phyloP scores from a whole-genome alignment of 2,888 invertebrate genomes.

The Cistogaster globosa region DNA sequence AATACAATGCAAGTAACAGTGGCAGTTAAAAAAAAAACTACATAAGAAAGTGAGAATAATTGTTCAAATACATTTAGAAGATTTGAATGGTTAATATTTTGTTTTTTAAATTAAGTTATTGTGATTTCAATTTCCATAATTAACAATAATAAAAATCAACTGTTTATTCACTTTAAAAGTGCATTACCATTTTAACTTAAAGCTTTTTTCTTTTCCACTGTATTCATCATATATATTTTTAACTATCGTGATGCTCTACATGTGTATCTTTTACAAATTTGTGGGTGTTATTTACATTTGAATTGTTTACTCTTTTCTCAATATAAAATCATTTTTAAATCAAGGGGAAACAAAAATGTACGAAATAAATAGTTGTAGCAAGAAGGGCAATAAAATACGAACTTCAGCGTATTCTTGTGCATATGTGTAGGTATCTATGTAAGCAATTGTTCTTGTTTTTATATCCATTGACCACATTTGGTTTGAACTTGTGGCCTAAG shows the following conservation, averaged over 20 bases:
- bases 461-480: slow-evolving; percentile 67
- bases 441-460: slow-evolving; percentile 48
- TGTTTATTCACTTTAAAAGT: no score
- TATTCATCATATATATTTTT: slow-evolving; percentile 30
- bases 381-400: slow-evolving; percentile 58
- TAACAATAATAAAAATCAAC: no score
- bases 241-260: slow-evolving; percentile 19
- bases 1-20: slow-evolving; percentile 39
- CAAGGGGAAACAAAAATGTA: neutral
- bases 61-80: neutral
- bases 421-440: slow-evolving; percentile 10
- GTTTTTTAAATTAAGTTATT: no score
- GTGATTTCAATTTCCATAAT: no score
- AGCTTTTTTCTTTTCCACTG: slow-evolving; percentile 24
- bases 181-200: neutral
- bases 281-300: slow-evolving; percentile 67
- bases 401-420: slow-evolving; percentile 33
- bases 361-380: slow-evolving; percentile 28
- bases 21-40: neutral
- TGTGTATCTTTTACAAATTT: slow-evolving; percentile 51
- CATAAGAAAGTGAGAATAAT: neutral
- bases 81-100: no score
- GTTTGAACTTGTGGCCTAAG: slow-evolving; percentile 64
- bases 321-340: slow-evolving; percentile 30
- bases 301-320: slow-evolving; percentile 59